Evolutionary conservation across 1,140 invertebrate genomes (phyloP).

Genomic region (Ladona fulva): DNA sequence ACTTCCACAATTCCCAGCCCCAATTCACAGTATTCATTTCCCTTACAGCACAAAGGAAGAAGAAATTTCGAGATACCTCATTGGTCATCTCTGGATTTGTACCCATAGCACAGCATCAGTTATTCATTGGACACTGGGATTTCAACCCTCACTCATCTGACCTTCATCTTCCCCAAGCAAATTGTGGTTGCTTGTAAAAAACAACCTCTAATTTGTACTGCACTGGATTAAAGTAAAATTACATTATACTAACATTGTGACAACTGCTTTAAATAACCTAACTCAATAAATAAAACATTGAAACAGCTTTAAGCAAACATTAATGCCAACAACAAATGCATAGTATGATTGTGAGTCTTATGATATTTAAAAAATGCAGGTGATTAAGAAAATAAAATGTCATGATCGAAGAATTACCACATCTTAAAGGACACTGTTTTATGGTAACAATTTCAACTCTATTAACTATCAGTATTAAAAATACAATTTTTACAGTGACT

Average conservation of each 20-base stretch:
- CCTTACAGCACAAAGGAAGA: slow-evolving; percentile 4
- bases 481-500: slow-evolving; percentile 10
- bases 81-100: neutral
- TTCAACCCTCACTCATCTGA: neutral
- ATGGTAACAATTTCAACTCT: slow-evolving; percentile 6
- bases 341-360: neutral
- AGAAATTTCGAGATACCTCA: neutral
- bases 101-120: slow-evolving; percentile 7
- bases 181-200: neutral
- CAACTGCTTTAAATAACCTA: neutral
- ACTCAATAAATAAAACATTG: slow-evolving; percentile 13
- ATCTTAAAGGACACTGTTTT: slow-evolving; percentile 1
- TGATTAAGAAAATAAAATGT: slow-evolving; percentile 11
- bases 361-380: slow-evolving; percentile 4
- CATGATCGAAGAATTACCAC: neutral
- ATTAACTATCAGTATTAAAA: slow-evolving; percentile 11
- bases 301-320: slow-evolving; percentile 1
- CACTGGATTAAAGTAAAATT: slow-evolving; percentile 15
- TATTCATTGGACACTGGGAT: slow-evolving; percentile 9
- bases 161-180: neutral
- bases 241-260: neutral
- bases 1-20: neutral
- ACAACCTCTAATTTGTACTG: slow-evolving; percentile 14
- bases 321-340: slow-evolving; percentile 1
- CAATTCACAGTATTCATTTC: slow-evolving; percentile 10